Base-by-base conservation (phyloP, 2,797 vertebrate genomes). In the Pagetopsis macropterus region DNA sequence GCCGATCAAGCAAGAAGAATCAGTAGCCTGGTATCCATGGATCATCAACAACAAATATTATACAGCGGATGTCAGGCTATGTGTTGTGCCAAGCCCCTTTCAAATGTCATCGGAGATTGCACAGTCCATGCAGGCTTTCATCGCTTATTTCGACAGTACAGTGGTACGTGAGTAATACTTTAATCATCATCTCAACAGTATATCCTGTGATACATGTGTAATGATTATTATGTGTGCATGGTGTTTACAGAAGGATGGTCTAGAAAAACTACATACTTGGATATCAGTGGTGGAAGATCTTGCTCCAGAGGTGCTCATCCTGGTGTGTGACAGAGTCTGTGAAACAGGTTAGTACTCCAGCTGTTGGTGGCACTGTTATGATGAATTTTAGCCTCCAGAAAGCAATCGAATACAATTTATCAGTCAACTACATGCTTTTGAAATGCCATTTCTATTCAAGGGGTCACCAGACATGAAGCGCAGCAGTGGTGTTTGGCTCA, bases 11-110 rank as follows among this genome's bases (percentile, higher is more conserved):
- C 83, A 85, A 15, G 89, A 86, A 1, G 94, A 94, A n/a, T 78
- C 87, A 3, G 96, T 98, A 63, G 87, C 86, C 59, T 97, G 96
- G 91, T 99, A 98, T 83, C 98, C 97, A 45, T 99, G 98, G 98
- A 97, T 95, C 7, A 99, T 99, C 89, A 98, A 98, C 89, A 99
- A 99, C 89, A 99, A 99, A 73, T 99, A 99, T 17, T 99, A 99
- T 17, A 97, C 95, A 0, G 98, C 98, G 4, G 92, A 96, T 40
- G 95, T 99, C 66, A 94, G 95, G 59, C 91, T 99, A 1, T 99
- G 98, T 49, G 95, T 96, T 2, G 96, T 98, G 3, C 96, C 97
- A 9, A 95, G 85, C 88, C 95, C 90, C 0, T 95, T 94, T 54
- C 93, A 94, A 0, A 91, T 99, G 85, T 96, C 96, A 1, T 86